Evolutionary conservation across 2,888 invertebrate genomes (phyloP), one percentile per base, ranked within the genome.

Genomic region (Ectemnius cavifrons): DNA sequence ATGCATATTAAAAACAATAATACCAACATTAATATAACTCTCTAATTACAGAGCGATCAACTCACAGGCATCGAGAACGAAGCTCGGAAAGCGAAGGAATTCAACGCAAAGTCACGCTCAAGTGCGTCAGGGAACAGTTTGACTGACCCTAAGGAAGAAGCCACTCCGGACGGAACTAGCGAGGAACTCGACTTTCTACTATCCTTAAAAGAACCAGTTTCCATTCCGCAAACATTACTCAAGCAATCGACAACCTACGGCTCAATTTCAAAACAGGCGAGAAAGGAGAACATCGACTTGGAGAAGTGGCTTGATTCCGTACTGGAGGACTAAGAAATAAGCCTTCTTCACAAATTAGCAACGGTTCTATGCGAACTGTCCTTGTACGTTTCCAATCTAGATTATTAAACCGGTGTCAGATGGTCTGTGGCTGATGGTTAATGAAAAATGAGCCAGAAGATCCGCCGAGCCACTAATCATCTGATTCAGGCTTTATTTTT

Each of bases 271-370:
- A 77, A 78, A 46, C 63, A 76, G 14, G 62, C 64, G 6, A 75
- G 85, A 37, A 75, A 77, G 4, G 88, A 89, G 68, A 80, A 89
- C 46, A 83, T 86, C 57, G 89, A 90, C 66, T 78, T 90, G 45
- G 90, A 90, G 63, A 88, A 88, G 61, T 90, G 89, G 88, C 68
- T 90, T 69, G 90, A 90, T 80, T 84, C 87, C 56, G 82, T 90
- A 1, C 79, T 89, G 63, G 88, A 88, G 59, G 86, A 87, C 75
- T 87, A 79, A 84, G 60, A 52, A 52, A 52, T 11, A 8, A 52
- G n/a, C 13, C 16, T 5, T 52, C 16, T 52, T 13, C 52, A 52
- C 52, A 5, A 14, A 1, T 6, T 11, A 11, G 4, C 8, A 11
- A 11, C 37, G 2, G 8, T 37, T 8, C 4, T 11, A 52, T 52